Evolutionary conservation across 1,140 invertebrate species (phyloP).

Genomic region (Magallana angulata): DNA sequence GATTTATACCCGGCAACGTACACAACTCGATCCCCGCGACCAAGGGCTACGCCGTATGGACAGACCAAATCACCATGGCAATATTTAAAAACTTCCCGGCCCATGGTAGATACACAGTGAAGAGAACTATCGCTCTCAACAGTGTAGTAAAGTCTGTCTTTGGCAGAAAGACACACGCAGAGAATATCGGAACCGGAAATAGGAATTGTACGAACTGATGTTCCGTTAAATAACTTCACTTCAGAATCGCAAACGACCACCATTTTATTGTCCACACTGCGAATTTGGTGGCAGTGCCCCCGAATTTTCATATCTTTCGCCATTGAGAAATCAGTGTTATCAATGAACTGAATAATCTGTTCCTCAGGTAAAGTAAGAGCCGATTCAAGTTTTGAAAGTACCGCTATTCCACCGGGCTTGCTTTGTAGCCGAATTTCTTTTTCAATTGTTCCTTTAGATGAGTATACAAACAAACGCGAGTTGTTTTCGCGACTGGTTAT

Average conservation of each 20-base stretch:
- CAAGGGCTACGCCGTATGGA: constrained; percentile 3
- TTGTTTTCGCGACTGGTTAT: neutral
- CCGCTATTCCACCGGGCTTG: neutral
- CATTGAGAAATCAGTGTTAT: neutral
- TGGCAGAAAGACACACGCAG: neutral
- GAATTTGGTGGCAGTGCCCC: neutral
- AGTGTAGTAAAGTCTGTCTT: constrained; percentile 24
- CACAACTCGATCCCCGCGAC: neutral
- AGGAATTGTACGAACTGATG: constrained; percentile 23
- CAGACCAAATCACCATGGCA: constrained; percentile 11
- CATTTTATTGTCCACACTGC: neutral
- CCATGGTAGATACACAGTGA: neutral
- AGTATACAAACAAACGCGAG: constrained; percentile 20
- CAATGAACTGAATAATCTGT: constrained; percentile 32
- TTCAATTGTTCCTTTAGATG: neutral
- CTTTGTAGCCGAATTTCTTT: neutral
- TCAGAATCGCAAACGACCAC: constrained; percentile 12
- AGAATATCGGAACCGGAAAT: neutral
- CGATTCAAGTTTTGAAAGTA: neutral
- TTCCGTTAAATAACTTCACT: constrained; percentile 17
- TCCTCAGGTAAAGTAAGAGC: constrained; percentile 18
- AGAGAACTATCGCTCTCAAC: neutral
- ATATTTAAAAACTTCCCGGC: constrained; percentile 8
- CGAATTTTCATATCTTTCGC: constrained; percentile 39
- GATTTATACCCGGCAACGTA: constrained; percentile 29